Evolutionary conservation across 1,140 invertebrate genomes (phyloP).

Genomic region (Zaprionus capensis): DNA sequence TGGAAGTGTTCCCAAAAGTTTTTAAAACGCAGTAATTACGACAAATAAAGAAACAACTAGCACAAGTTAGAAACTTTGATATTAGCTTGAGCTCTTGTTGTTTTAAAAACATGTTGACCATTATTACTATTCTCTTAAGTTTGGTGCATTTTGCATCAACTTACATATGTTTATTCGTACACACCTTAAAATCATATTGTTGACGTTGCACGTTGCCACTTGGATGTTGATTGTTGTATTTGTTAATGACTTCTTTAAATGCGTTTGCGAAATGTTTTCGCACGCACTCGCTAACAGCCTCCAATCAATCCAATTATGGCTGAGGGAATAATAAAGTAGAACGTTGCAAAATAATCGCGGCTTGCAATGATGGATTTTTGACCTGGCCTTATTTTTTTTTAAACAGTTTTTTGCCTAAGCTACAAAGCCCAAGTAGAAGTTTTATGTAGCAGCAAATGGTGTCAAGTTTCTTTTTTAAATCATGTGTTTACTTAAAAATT

Average conservation of each 20-base stretch:
- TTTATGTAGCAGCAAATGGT: slow-evolving; percentile 19
- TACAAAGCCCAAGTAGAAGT: slow-evolving; percentile 14
- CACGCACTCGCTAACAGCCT: slow-evolving; percentile 48
- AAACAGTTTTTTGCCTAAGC: slow-evolving; percentile 20
- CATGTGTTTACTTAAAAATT: slow-evolving; percentile 42
- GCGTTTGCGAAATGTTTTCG: slow-evolving; percentile 55
- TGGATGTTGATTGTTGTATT: slow-evolving; percentile 54
- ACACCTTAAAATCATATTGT: slow-evolving; percentile 81
- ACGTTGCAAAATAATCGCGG: slow-evolving; percentile 49
- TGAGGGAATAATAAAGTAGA: slow-evolving; percentile 24
- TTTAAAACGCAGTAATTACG: background rate
- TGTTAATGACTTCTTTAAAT: slow-evolving; percentile 74
- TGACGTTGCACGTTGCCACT: slow-evolving; percentile 71
- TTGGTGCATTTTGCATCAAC: no score
- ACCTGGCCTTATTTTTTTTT: slow-evolving; percentile 64
- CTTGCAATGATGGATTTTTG: slow-evolving; percentile 28
- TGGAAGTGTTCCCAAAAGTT: background rate
- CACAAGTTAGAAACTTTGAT: no score
- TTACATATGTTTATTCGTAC: slow-evolving; percentile 12
- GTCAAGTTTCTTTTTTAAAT: slow-evolving; percentile 58
- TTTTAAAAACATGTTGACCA: no score
- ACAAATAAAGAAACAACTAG: background rate
- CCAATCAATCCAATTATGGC: slow-evolving; percentile 71
- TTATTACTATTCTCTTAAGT: no score
- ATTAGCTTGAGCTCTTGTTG: no score